phyloP scores from a whole-genome alignment of 2,113 vertebrate genomes.

The Potamarius usumacintae region DNA sequence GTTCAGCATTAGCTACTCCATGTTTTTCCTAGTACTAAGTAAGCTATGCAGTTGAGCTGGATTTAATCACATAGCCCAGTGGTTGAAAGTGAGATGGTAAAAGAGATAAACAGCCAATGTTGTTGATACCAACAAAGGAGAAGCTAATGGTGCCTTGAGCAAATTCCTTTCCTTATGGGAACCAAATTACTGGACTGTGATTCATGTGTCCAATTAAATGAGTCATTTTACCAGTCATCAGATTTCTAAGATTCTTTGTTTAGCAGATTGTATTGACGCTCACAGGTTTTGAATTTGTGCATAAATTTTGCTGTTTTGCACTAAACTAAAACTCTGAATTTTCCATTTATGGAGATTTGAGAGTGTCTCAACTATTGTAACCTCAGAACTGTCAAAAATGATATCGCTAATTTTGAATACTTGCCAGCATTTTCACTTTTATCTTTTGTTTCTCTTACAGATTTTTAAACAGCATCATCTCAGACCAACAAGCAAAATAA shows the following conservation, averaged over 20 bases:
- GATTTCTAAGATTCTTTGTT: not conserved
- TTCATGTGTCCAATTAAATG: not conserved
- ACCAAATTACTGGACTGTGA: not conserved
- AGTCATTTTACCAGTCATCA: not conserved
- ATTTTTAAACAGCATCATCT: conserved; percentile 12
- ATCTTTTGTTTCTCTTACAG: conserved; percentile 26
- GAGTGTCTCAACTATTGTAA: not conserved
- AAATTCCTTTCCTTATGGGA: conserved; percentile 4
- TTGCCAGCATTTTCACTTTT: not conserved
- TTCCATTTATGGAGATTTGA: not conserved
- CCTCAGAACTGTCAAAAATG: not conserved
- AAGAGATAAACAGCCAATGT: not conserved
- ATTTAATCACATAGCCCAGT: not conserved
- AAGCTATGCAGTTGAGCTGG: not conserved
- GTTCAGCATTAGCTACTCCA: not conserved
- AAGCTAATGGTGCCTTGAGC: not conserved
- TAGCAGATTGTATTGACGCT: not conserved
- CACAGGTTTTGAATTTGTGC: not conserved
- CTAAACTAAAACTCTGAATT: not conserved
- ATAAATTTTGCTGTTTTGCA: not conserved
- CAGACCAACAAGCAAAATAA: not conserved
- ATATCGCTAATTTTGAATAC: not conserved
- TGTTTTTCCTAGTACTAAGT: not conserved
- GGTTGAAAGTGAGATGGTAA: not conserved
- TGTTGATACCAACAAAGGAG: not conserved